Evolutionary conservation across 2,797 vertebrate species (phyloP).

Genomic region (Streptopelia turtur): DNA sequence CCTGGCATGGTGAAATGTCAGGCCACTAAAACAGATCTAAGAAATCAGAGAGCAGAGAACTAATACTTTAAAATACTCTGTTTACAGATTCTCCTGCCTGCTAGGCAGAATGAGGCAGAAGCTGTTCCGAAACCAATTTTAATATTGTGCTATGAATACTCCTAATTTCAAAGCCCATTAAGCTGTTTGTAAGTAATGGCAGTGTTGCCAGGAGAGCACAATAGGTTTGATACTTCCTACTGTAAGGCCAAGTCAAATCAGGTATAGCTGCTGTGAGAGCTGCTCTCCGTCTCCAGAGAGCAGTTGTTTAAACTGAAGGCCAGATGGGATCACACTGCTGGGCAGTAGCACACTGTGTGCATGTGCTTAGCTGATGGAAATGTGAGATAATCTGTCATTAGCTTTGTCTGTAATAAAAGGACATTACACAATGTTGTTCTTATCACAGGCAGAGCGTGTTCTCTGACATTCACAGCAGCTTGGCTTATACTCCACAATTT

Average conservation of each 20-base stretch:
- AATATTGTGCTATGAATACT: neutral
- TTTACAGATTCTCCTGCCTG: neutral
- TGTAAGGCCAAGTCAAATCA: neutral
- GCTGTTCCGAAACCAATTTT: neutral
- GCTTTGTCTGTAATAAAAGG: neutral
- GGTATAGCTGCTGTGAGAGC: neutral
- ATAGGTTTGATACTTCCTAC: neutral
- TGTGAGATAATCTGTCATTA: neutral
- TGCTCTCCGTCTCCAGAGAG: neutral
- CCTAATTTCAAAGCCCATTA: neutral
- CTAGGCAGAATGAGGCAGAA: neutral
- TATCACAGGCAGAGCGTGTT: neutral
- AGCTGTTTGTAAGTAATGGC: neutral
- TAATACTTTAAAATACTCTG: neutral
- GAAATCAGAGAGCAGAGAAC: neutral
- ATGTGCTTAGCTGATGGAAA: neutral
- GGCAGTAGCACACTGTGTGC: neutral
- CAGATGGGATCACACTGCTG: neutral
- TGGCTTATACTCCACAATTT: neutral
- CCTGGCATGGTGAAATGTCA: neutral
- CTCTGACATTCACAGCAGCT: neutral
- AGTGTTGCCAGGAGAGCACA: neutral
- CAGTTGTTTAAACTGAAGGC: neutral
- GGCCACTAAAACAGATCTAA: neutral
- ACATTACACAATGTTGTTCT: neutral